Base-by-base conservation (phyloP, 2,113 vertebrate species). In the Oncorhynchus kisutch region DNA sequence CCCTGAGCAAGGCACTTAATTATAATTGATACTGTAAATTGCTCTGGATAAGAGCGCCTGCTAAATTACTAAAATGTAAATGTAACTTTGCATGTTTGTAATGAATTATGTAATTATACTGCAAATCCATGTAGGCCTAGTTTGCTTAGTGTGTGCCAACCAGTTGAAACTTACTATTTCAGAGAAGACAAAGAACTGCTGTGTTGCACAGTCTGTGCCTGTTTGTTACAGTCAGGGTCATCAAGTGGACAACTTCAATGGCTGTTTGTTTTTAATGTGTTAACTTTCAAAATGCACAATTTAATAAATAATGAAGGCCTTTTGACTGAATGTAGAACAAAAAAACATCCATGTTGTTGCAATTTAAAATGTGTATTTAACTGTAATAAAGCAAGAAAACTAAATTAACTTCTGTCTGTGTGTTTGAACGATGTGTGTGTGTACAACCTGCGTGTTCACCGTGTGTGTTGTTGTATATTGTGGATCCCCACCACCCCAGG, bases 401-500 rank as follows among this genome's bases (percentile, higher is more conserved):
- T 22, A 31, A 67, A 67, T 14, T 3, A 2, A 45, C 9, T 2
- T 45, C 48, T 24, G 25, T 60, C 51, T 29, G 22, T 64, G 71
- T 57, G 54, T 73, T 7, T 39, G 34, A 39, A 39, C 34, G 2
- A 39, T 39, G 34, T 39, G 2, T 39, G 2, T 45, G 39, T 45
- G 39, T 9, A 9, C 8, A 39, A 39, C 2, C 5, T 31, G 31
- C 5, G 31, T 31, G 34, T 34, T 34, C 34, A 34, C 8, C 34
- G 34, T 34, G 34, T 45, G 39, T 11, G 6, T 7, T 45, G 2
- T 45, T 45, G 9, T 62, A 22, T 68, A 31, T 20, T 39, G n/a
- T 39, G 69, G 67, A 20, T 4, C 70, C 67, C 3, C 27, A 29
- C 20, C 91, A 84, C 80, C 78, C 48, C 88, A 95, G 88, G 90